phyloP scores from a whole-genome alignment of 2,888 invertebrate genomes.

The Nasonovia ribisnigri region DNA sequence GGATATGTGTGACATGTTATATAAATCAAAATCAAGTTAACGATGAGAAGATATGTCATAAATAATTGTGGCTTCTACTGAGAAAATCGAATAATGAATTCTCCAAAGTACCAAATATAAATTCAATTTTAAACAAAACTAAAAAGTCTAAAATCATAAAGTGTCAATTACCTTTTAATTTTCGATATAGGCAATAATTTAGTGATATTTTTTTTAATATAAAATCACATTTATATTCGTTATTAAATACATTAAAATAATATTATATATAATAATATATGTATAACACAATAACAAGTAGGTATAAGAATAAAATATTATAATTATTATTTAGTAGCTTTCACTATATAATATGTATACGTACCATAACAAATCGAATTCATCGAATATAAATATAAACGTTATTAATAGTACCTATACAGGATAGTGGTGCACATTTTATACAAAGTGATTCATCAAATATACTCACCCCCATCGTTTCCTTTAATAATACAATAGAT shows the following conservation, averaged over 20 bases:
- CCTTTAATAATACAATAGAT: too few relatives aligned
- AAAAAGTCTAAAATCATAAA: background rate
- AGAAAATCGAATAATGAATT: background rate
- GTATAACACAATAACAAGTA: background rate
- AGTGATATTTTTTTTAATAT: background rate
- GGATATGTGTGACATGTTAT: background rate
- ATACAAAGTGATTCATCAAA: too few relatives aligned
- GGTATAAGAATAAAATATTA: too few relatives aligned
- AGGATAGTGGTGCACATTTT: background rate
- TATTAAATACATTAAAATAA: background rate
- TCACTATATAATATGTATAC: background rate
- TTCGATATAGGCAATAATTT: background rate
- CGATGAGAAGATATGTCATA: background rate
- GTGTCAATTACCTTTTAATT: background rate
- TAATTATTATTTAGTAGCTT: too few relatives aligned
- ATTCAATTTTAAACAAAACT: background rate
- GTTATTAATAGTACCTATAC: background rate
- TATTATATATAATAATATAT: background rate
- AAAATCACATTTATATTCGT: background rate
- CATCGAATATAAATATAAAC: background rate
- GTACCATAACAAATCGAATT: background rate
- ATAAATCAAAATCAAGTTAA: conserved; percentile 8
- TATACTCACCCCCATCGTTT: too few relatives aligned
- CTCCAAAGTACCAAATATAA: background rate
- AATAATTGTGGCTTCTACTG: background rate